Evolutionary conservation across 2,797 vertebrate species (phyloP), one percentile per base, ranked within the genome.

Genomic region (Squalus acanthias): DNA sequence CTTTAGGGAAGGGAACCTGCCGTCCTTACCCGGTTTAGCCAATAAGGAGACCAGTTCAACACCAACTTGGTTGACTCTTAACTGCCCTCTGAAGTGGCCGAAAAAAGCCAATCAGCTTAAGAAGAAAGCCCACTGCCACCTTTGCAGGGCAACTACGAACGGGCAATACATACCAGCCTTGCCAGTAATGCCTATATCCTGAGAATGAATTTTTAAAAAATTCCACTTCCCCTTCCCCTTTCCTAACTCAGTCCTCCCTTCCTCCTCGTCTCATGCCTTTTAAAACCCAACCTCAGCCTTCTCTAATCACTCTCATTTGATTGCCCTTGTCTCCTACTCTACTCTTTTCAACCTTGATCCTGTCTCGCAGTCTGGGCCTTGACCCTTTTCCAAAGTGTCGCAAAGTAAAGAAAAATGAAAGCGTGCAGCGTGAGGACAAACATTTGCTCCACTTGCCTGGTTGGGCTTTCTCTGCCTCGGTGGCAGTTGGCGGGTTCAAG

Each of bases 401-500:
- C 57, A 33, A n/a, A 46, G 46, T 39, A 10, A 12, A 46, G 91
- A 69, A 69, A 24, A 50, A 46, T 22, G 39, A 50, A 85, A 24
- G 46, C 0, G 82, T 50, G 12, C 65, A 67, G 17, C 17, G 9
- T 46, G 46, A 39, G 8, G 5, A 24, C 63, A 12, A 12, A 93
- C 33, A 8, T 69, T n/a, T 17, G 0, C 10, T 20, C 29, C 63
- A 93, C 63, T 93, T 69, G 63, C 91, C 91, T 69, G 29, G n/a
- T 1, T 3, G 63, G 17, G 20, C 2, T 26, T 92, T n/a, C 29
- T 39, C 85, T 79, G 96, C 91, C 1, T 98, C 97, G 53, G 98
- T 53, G 39, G 39, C 12, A 20, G 24, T 74, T 13, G 96, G 65
- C 0, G 96, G 97, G 95, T 98, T 98, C 93, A 98, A 96, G 8